Base-by-base conservation (phyloP, 1,140 invertebrate genomes). In the Plectus sambesii region DNA sequence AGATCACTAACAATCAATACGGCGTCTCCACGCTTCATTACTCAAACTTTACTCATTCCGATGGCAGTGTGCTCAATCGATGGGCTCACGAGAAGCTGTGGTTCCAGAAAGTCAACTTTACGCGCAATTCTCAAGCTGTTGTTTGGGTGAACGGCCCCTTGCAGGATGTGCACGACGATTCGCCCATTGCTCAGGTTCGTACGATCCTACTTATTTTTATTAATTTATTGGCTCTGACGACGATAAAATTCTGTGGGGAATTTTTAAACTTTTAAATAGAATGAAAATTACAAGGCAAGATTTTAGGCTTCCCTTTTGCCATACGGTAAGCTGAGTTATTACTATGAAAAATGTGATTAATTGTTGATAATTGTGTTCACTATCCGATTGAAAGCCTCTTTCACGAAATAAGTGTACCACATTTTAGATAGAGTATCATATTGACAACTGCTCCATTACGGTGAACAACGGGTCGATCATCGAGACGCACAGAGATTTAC, bases 401-500 rank as follows among this genome's bases (percentile, higher is more conserved):
- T 40, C 44, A 26, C 9, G 8, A 58, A 76, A 87, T 3, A 83
- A 83, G 0, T 84, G 87, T 72, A 81, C 86, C 2, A 80, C 80
- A 0, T 77, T 88, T 42, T 82, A 85, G 72, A 76, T 94, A 1
- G 92, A 92, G 59, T 80, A 79, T 56, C 82, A 81, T 25, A 85
- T 93, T 35, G 64, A 67, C 45, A 67, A 67, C 42, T 67, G 66
- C 46, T 69, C 66, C 20, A 79, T 79, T 0, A 81, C 85, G 56
- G 90, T 92, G 69, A 83, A 82, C 0, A 78, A 77, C 64, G 87
- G 69, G 1, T 49, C 83, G 1, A 81, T 93, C 52, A 75, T 79
- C 45, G 88, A 93, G 57, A 83, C 84, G 59, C 85, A 85, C 38
- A 80, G 85, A 60, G 87, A 94, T 69, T 76, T 90, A 56, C 79